Base-by-base conservation (phyloP, 2,888 invertebrate genomes). In the Cheilosia scutellata region DNA sequence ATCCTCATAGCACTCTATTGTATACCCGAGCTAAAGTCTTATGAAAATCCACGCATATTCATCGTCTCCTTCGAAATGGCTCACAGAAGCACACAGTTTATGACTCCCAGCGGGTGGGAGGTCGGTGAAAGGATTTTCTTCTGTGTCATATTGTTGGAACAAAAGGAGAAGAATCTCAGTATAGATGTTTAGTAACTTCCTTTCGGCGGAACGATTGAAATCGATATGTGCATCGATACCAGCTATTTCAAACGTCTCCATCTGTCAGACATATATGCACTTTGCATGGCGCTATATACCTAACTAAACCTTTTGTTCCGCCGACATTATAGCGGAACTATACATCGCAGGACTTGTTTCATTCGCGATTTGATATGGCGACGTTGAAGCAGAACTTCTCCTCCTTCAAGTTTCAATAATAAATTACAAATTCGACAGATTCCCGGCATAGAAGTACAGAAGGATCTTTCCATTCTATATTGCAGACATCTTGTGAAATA, bases 371-470 rank as follows among this genome's bases (percentile, higher is more conserved):
- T 76, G 62, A 70, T 68, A 75, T 37, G 37, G 42, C 60, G 66
- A 72, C 49, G 40, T 31, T 33, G 40, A 20, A 60, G 66, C 49
- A 65, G 9, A 75, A 75, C 55, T 82, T 76, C 44, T 31, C 20
- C 29, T 42, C 51, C 44, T 70, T 49, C 25, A 78, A 78, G 49
- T 27, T 86, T 86, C 66, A 86, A 86, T 86, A 86, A 86, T 86
- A 86, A 86, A 86, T 86, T 80, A 80, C 84, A 86, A 66, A 71
- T 86, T 80, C 84, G 80, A 86, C 80, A 86, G 84, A 86, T 86
- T 80, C 76, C 58, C 75, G 53, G 75, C 57, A 68, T 72, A 78
- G 77, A 82, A 37, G 44, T 6, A 62, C 40, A 16, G 25, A 55
- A 47, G 65, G 29, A 27, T 11, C 51, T 13, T 3, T 13, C 40